Evolutionary conservation across 2,113 vertebrate species (phyloP).

Genomic region (Melanostigma gelatinosum): DNA sequence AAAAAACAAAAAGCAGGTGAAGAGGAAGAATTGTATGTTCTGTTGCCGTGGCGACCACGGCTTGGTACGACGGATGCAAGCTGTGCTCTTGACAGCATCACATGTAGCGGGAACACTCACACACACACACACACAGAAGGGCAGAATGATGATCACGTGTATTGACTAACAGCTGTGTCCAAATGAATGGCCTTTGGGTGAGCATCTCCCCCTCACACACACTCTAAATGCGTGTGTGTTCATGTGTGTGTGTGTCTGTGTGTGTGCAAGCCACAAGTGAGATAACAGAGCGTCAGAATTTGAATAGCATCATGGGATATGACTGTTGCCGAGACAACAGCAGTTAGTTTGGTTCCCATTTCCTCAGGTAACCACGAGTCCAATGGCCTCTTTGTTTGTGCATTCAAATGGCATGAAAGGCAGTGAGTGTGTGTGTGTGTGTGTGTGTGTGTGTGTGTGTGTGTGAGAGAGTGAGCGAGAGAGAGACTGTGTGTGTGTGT

Average conservation of each 20-base stretch:
- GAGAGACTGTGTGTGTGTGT: no score
- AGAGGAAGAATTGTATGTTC: conserved; percentile 52
- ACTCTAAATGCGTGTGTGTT: background rate
- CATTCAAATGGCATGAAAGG: conserved; percentile 75
- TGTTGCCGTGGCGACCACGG: conserved; percentile 62
- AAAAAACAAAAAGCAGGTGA: conserved; percentile 10
- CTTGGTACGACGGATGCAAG: conserved; percentile 43
- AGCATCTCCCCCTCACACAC: background rate
- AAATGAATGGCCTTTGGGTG: conserved; percentile 36
- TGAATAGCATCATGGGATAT: conserved; percentile 67
- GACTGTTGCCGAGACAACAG: conserved; percentile 61
- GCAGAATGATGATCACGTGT: conserved; percentile 26
- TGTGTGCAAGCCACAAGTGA: conserved; percentile 20
- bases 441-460: conserved; percentile 9
- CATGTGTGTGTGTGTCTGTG: conserved; percentile 4
- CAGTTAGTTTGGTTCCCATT: conserved; percentile 65
- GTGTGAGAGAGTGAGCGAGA: background rate
- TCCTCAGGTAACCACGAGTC: conserved; percentile 67
- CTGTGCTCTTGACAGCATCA: conserved; percentile 58
- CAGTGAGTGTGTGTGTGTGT: conserved; percentile 39
- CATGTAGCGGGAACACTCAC: background rate
- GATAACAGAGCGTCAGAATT: conserved; percentile 71
- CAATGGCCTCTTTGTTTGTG: conserved; percentile 59
- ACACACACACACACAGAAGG: conserved; percentile 15
- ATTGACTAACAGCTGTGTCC: conserved; percentile 50